Base-by-base conservation (phyloP, 2,888 invertebrate genomes). In the Drosophila yooni region DNA sequence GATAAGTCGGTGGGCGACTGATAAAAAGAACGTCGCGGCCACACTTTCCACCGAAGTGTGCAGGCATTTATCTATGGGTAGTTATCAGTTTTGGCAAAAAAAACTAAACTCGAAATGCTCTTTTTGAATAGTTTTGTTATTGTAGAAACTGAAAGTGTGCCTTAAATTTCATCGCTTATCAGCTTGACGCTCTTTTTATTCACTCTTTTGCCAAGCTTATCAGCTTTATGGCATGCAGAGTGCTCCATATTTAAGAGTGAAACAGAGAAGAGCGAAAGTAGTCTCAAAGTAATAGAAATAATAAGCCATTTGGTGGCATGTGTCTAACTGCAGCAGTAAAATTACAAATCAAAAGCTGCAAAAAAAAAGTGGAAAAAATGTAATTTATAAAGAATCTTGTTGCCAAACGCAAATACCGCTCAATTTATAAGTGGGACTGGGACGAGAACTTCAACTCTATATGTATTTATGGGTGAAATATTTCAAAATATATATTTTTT, bases 1-100 rank as follows among this genome's bases (percentile, higher is more conserved):
- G 83, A 84, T 84, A 86, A 84, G 62, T 57, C 56, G 54, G 25
- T 25, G 11, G 63, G 27, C 66, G 54, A 48, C 70, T 82, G 88
- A 85, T 85, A 85, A 84, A 83, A 83, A 52, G 53, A 63, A 66
- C 72, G 71, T 79, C 79, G 65, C 34, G 27, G 25, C 1, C n/a
- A 6, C 25, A n/a, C 15, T 31, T 38, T 62, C n/a, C 11, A 60
- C 33, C 46, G 29, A 61, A 66, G 36, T 52, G 50, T 11, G 18
- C 11, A 1, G 21, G 15, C n/a, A 31, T 31, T 31, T 25, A 34
- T 38, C 27, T 33, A 50, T 48, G 40, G 21, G 5, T 57, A 25
- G 50, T 27, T 34, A 50, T 48, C 40, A 52, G 40, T 10, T 27
- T 21, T 29, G 29, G 36, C 36, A 27, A 50, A 46, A 56, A 50